Evolutionary conservation across 2,888 invertebrate genomes (phyloP), one percentile per base, ranked within the genome.

Genomic region (Kuschelorhynchus macadamiae): DNA sequence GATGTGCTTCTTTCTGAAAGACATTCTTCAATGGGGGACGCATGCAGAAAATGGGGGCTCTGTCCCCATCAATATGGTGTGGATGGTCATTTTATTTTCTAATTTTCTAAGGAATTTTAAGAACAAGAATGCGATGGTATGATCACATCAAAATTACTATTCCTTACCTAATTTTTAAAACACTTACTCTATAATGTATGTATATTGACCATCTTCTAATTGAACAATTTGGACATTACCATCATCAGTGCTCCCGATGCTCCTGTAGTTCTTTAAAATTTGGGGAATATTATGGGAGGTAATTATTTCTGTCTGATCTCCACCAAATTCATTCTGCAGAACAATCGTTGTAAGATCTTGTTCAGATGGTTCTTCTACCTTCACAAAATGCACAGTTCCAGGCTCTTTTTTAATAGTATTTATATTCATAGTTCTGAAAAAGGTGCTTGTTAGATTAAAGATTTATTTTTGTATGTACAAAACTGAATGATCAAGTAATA

Each of bases 221-320:
- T 72, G 71, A 55, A 75, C 72, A 49, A 79, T 75, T 9, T 76
- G 63, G 3, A 80, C 62, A 69, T 78, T 76, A 12, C 79, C 78
- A 76, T 79, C 78, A 75, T 80, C 78, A 9, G 78, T 76, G 56
- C 79, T 68, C 42, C 71, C 66, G n/a, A n/a, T n/a, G n/a, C n/a
- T n/a, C 8, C 68, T 47, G 55, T 74, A 78, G 39, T 76, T 67
- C 30, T 77, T 74, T 21, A 79, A 61, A 21, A 79, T 71, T 32
- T 78, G 70, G 4, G 77, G 76, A 39, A 76, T 64, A 12, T 74
- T 73, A 9, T 69, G 46, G 21, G 60, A 61, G 42, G 65, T 49
- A 41, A 63, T 16, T 17, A 73, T 66, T 20, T 70, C 57, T 46
- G 53, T 33, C 16, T 46, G 39, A 18, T 41, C 52, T 2, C 41